Conservation (phyloP, 2,113 vertebrate genomes). For the Elachura formosa region DNA sequence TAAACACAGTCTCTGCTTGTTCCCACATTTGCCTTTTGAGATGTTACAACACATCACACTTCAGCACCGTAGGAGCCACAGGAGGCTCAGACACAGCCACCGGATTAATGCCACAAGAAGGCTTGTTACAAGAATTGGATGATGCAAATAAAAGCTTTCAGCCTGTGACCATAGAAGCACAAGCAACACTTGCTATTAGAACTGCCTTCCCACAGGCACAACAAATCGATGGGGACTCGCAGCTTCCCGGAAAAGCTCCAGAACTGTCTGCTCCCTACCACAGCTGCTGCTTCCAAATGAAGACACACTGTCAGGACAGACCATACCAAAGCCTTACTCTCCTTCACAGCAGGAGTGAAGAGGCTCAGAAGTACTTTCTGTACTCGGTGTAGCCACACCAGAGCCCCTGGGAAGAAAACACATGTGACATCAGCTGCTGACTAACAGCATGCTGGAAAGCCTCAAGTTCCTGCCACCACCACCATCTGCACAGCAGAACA, state of each 20-base stretch:
- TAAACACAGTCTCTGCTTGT: neutral
- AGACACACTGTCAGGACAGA: neutral
- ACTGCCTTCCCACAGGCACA: neutral
- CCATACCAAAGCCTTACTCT: neutral
- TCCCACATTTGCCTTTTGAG: neutral
- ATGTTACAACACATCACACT: neutral
- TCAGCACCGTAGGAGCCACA: neutral
- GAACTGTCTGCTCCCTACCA: neutral
- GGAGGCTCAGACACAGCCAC: neutral
- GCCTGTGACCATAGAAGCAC: neutral
- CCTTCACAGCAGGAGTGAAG: neutral
- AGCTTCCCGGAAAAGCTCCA: neutral
- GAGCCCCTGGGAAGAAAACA: neutral
- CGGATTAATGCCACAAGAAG: neutral
- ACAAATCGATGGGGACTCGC: neutral
- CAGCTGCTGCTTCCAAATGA: neutral
- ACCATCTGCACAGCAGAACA: neutral
- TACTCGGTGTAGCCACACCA: neutral
- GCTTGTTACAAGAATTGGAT: neutral
- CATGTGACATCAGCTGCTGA: neutral
- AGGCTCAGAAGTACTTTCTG: neutral
- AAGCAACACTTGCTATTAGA: neutral
- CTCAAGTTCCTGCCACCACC: neutral
- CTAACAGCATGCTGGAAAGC: neutral
- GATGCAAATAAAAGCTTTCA: neutral